Percentiles rank a stretch among this genome's conserved stretches.
phyloP scores from a whole-genome alignment of 1,140 invertebrate genomes.

The Yoshiicerus persimilis region DNA sequence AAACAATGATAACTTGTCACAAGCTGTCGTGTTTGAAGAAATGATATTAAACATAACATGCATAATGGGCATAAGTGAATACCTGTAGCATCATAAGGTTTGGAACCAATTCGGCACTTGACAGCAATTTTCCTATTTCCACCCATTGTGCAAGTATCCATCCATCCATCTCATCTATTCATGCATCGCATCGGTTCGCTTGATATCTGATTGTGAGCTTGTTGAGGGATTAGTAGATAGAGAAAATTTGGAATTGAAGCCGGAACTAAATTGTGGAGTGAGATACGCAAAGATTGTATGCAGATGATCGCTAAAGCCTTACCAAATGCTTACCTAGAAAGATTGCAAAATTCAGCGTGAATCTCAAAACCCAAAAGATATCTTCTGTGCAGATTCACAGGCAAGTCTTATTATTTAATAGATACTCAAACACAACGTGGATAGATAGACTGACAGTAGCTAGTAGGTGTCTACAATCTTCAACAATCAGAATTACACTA shows the following conservation, averaged over 20 bases:
- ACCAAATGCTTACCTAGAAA: neutral
- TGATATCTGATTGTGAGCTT: neutral
- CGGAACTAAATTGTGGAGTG: conserved; percentile 35
- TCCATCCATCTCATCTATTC: neutral
- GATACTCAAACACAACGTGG: too few relatives aligned
- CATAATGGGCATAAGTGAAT: too few relatives aligned
- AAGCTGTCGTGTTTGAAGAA: too few relatives aligned
- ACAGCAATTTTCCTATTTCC: conserved; percentile 22
- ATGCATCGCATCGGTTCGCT: conserved; percentile 27
- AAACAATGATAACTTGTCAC: too few relatives aligned
- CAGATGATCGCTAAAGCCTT: conserved; percentile 1
- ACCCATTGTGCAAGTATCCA: conserved; percentile 16
- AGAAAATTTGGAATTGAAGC: conserved; percentile 38
- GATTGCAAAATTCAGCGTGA: conserved; percentile 12
- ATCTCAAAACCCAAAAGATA: neutral
- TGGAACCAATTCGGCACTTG: conserved; percentile 31
- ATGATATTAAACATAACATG: too few relatives aligned
- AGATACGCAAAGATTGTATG: neutral
- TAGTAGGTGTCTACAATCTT: too few relatives aligned
- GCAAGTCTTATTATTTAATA: neutral
- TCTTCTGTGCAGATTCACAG: neutral
- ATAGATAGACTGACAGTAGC: neutral
- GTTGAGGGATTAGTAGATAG: neutral
- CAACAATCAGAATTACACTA: too few relatives aligned
- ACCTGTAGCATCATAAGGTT: neutral